Percentiles rank a stretch among this genome's conserved stretches.
These are phyloP conservation scores for Ranitomeya imitator DNA, from an alignment of 2,113 vertebrate genomes.

Conservation along the genomic window DNA sequence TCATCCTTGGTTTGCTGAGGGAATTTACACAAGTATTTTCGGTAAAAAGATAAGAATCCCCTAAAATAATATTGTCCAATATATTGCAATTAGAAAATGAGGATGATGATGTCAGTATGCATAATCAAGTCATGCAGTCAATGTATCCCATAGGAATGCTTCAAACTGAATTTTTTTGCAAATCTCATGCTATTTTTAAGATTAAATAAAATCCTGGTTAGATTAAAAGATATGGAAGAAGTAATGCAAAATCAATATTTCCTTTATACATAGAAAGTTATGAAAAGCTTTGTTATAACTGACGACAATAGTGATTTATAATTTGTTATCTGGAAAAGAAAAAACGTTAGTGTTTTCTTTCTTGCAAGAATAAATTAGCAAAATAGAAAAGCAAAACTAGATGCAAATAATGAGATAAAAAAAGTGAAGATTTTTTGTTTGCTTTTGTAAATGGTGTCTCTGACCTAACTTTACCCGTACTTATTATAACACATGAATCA, in stretches of 20 bases:
- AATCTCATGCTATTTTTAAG: background rate
- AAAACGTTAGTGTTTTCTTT: background rate
- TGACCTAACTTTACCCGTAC: slow-evolving; percentile 23
- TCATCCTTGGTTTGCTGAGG: background rate
- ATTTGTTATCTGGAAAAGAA: background rate
- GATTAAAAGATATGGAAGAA: background rate
- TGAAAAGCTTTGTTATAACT: background rate
- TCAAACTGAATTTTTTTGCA: background rate
- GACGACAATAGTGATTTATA: background rate
- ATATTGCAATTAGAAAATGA: background rate
- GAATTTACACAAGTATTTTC: background rate
- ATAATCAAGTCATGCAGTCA: background rate
- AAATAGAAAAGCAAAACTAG: background rate
- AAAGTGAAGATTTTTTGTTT: background rate
- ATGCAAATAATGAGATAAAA: background rate
- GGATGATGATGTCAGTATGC: background rate
- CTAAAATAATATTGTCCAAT: background rate
- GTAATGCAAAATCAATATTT: background rate
- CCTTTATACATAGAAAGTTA: background rate
- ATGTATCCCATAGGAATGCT: background rate
- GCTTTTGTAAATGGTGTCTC: slow-evolving; percentile 26
- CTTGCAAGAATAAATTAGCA: background rate
- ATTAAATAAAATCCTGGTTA: background rate
- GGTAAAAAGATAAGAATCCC: background rate
- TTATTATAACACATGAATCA: slow-evolving; percentile 51